Evolutionary conservation across 64 coral and sea anemone genomes (phyloP), one percentile per base, ranked within the genome.

Genomic region (Orbicella faveolata): DNA sequence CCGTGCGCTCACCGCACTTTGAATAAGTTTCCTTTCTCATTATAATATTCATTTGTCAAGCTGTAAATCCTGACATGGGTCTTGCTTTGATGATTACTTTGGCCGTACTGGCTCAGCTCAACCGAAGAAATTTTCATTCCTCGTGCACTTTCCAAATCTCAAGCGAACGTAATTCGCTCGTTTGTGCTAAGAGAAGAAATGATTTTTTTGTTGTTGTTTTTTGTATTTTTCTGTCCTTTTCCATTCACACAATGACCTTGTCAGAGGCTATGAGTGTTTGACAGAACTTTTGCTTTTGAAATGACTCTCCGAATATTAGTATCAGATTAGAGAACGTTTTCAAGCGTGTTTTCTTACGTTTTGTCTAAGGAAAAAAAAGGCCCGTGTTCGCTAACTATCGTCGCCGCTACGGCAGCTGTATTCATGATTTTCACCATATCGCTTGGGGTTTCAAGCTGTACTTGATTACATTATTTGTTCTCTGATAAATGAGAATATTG

Each of bases 11-110:
- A 67, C 63, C 65, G 41, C 63, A 20, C 66, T 83, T 85, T 66
- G 82, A 64, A 39, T 72, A 52, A 72, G 20, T 51, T 30, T 82
- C 18, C 17, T 18, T 26, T 52, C 82, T 85, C 82, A 85, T 85
- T 85, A 85, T 39, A 72, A 85, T 85, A 73, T 85, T 85, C 82
- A 85, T 63, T 85, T 85, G 82, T 85, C 68, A 44, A 37, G 36
- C 41, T 53, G 75, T 78, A 78, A 78, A 78, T 52, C 23, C 73
- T 85, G 82, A 85, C 82, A 84, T 64, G 52, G 82, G 17, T 48
- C 66, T 85, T 85, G 23, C 65, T 72, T 85, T 72, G 36, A 72
- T 85, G 73, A 85, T 85, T 72, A 85, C 82, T 85, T 85, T 70
- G 23, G 18, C 37, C 73, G 72, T 53, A 85, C 66, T 51, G 48